These are phyloP conservation scores for Hozukius guyotensis DNA, from an alignment of 2,797 vertebrate genomes.

Conservation along the genomic window DNA sequence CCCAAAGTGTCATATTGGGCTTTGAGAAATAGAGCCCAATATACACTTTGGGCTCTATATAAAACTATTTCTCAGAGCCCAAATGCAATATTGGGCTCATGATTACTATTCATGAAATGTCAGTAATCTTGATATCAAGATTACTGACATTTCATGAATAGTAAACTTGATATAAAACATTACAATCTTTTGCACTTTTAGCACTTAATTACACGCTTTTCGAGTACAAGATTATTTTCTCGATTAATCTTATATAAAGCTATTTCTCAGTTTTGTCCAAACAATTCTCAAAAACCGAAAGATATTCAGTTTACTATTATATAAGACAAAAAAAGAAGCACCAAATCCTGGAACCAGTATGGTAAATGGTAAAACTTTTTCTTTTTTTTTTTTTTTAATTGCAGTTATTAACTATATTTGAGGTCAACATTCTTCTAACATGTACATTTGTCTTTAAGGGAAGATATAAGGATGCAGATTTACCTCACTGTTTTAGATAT, in stretches of 20 bases:
- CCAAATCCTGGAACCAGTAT: background rate
- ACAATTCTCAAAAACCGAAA: background rate
- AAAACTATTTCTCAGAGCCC: no score
- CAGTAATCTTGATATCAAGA: slow-evolving; percentile 47
- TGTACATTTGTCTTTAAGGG: no score
- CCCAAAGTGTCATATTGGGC: no score
- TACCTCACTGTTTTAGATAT: no score
- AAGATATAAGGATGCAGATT: no score
- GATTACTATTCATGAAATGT: slow-evolving; percentile 90
- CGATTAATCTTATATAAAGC: background rate
- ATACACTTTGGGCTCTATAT: no score
- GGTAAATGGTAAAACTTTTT: no score
- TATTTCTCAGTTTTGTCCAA: background rate
- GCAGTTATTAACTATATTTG: no score
- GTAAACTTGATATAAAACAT: slow-evolving; percentile 90
- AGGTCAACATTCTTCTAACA: no score
- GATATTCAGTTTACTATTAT: background rate
- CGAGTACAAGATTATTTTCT: slow-evolving; percentile 77
- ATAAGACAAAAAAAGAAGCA: background rate
- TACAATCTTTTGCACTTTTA: slow-evolving; percentile 90
- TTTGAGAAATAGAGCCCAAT: no score
- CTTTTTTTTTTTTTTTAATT: no score
- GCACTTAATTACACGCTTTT: slow-evolving; percentile 88
- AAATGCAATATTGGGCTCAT: no score
- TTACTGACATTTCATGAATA: slow-evolving; percentile 89